phyloP scores from a whole-genome alignment of 2,888 invertebrate genomes.

The Macaria notata region DNA sequence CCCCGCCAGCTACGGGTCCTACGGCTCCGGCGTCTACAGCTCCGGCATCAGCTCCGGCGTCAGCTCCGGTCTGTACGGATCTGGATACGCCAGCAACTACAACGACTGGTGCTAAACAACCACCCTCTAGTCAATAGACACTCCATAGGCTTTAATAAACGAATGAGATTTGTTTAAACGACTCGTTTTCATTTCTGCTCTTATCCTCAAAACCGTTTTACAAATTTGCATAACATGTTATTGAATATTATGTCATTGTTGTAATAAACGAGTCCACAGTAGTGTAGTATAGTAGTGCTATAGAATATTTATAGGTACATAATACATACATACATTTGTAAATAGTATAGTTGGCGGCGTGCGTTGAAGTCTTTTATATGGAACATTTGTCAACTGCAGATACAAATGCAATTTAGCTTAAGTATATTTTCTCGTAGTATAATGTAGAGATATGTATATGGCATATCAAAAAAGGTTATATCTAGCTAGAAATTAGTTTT shows the following conservation, averaged over 20 bases:
- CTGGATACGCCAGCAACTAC: slow-evolving; percentile 25
- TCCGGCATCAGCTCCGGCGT: slow-evolving; percentile 22
- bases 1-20: slow-evolving; percentile 36
- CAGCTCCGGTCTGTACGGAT: slow-evolving; percentile 17
- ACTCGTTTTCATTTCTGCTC: not conserved
- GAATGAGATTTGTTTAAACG: slow-evolving; percentile 2
- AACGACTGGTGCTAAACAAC: slow-evolving; percentile 34
- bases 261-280: not conserved
- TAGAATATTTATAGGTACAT: not conserved
- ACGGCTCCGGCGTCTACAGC: slow-evolving; percentile 7
- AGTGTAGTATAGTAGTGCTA: not conserved
- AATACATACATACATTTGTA: too few species aligned
- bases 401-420: too few species aligned
- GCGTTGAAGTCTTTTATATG: slow-evolving; percentile 13
- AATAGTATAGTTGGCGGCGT: not conserved
- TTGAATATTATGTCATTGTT: not conserved
- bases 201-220: not conserved
- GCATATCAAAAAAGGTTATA: too few species aligned
- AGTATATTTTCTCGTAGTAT: too few species aligned
- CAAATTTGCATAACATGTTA: slow-evolving; percentile 2
- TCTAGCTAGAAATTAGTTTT: too few species aligned
- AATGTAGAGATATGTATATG: too few species aligned
- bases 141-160: slow-evolving; percentile 20
- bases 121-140: slow-evolving; percentile 21
- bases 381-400: not conserved